phyloP scores from a whole-genome alignment of 1,140 invertebrate genomes.

The Pogonomyrmex barbatus region DNA sequence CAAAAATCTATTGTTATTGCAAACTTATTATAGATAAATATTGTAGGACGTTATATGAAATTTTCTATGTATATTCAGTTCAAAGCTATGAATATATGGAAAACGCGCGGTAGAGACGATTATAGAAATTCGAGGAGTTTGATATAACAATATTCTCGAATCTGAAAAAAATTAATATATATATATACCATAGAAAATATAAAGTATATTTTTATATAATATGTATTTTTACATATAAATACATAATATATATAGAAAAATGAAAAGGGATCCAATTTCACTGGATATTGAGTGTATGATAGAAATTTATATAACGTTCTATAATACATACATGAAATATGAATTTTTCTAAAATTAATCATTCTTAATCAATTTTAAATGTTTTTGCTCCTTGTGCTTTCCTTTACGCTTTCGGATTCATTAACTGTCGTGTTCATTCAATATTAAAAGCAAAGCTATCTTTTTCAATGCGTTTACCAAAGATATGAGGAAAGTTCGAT shows the following conservation, averaged over 20 bases:
- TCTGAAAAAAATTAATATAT: neutral
- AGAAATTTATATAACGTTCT: neutral
- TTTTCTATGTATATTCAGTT: neutral
- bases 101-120: neutral
- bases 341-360: neutral
- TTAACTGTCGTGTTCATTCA: neutral
- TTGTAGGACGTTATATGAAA: neutral
- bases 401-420: neutral
- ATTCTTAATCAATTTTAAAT: neutral
- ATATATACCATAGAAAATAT: neutral
- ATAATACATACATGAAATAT: neutral
- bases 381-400: neutral
- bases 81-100: neutral
- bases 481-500: constrained; percentile 62
- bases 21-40: neutral
- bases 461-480: constrained; percentile 17
- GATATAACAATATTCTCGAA: neutral
- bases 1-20: constrained; percentile 36
- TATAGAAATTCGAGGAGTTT: neutral
- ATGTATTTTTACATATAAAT: neutral
- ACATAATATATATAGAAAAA: neutral
- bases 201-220: neutral
- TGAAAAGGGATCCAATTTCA: neutral
- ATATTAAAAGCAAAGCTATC: constrained; percentile 55
- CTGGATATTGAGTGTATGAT: neutral